phyloP scores from a whole-genome alignment of 2,888 invertebrate genomes.

The Myathropa florea region DNA sequence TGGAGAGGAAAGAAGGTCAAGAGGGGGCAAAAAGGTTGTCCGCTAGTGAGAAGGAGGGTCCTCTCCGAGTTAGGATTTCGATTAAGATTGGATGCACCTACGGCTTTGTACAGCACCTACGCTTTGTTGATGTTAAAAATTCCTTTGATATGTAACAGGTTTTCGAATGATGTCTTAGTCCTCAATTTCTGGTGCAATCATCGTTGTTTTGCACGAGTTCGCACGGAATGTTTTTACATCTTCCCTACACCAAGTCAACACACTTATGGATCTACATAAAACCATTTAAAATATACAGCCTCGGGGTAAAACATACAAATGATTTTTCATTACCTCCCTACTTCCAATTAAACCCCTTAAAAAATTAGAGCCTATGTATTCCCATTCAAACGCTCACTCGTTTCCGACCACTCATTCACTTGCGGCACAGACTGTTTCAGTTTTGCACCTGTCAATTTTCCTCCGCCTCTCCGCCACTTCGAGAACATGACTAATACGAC shows the following conservation, averaged over 20 bases:
- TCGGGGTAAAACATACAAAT: background rate
- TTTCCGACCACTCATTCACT: background rate
- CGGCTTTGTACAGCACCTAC: no score
- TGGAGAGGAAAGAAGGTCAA: no score
- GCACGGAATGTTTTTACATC: no score
- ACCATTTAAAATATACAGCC: background rate
- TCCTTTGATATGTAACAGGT: no score
- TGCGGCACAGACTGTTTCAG: conserved; percentile 18
- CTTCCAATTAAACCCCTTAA: background rate
- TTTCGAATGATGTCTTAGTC: no score
- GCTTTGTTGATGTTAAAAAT: no score
- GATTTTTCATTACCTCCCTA: background rate
- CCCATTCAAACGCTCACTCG: background rate
- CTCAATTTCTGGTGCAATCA: no score
- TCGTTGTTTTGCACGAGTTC: no score
- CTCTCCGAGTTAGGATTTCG: no score
- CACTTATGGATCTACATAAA: background rate
- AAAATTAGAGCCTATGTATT: background rate
- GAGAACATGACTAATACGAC: background rate
- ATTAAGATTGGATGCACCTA: no score
- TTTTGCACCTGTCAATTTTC: conserved; percentile 55
- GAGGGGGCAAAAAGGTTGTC: no score
- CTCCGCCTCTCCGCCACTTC: background rate
- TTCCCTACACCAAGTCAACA: background rate
- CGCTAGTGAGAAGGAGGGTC: no score